phyloP scores from a whole-genome alignment of 2,888 invertebrate species.

The Celastrina argiolus region DNA sequence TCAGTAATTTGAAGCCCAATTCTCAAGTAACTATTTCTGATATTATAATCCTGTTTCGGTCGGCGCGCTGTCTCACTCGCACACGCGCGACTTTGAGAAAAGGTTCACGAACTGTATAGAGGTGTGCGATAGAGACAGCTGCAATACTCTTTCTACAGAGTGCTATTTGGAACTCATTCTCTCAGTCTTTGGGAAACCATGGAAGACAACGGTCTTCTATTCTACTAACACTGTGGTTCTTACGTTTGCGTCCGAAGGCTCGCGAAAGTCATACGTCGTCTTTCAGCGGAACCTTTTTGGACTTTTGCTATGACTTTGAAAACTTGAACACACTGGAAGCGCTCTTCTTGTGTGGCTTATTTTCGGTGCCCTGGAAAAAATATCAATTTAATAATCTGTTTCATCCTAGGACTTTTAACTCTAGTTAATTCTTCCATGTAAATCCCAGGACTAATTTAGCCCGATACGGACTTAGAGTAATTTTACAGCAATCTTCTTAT shows the following conservation, averaged over 20 bases:
- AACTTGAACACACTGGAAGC: slow-evolving; percentile 82
- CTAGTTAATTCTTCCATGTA: too few species aligned
- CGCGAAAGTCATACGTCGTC: slow-evolving; percentile 3
- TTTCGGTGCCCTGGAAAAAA: slow-evolving; percentile 77
- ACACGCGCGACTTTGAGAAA: too few species aligned
- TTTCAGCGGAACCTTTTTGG: slow-evolving; percentile 12
- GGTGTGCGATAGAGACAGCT: background rate
- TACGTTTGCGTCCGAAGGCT: background rate
- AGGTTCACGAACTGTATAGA: background rate
- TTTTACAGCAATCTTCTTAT: too few species aligned
- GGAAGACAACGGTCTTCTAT: background rate
- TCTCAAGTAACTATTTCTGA: too few species aligned
- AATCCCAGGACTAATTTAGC: too few species aligned
- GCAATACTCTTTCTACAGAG: background rate
- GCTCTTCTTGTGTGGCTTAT: slow-evolving; percentile 79
- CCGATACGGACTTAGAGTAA: too few species aligned
- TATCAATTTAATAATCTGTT: slow-evolving; percentile 30
- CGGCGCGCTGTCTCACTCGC: too few species aligned
- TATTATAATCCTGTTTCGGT: too few species aligned
- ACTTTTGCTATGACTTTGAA: slow-evolving; percentile 72
- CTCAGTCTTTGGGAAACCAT: background rate
- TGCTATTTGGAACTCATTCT: background rate
- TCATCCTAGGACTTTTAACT: too few species aligned
- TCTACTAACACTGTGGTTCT: background rate
- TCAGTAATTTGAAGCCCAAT: too few species aligned